Conservation (phyloP, 2,797 vertebrate species). For the Hafferia zeledoni region DNA sequence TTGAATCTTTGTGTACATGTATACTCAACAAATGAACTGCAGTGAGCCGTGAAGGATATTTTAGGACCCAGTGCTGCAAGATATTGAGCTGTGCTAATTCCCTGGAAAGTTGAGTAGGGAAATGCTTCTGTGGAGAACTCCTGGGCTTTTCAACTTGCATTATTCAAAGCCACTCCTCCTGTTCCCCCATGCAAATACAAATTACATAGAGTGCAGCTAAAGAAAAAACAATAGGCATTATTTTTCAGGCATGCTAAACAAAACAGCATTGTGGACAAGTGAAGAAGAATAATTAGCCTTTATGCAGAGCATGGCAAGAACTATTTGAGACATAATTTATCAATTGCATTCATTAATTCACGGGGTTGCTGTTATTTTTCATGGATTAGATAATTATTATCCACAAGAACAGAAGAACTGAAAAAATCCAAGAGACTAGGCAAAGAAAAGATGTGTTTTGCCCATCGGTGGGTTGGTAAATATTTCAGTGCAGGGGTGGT, state of each 20-base stretch:
- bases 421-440: background rate
- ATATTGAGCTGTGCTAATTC: background rate
- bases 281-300: background rate
- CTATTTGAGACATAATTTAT: background rate
- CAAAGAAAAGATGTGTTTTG: background rate
- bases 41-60: constrained; percentile 11
- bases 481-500: background rate
- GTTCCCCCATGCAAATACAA: background rate
- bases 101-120: background rate
- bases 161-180: background rate
- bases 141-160: background rate
- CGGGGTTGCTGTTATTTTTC: background rate
- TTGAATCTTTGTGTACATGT: background rate
- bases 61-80: background rate
- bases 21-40: background rate
- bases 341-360: background rate
- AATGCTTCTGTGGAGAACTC: background rate
- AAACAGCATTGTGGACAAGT: background rate
- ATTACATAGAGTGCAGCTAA: background rate
- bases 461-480: background rate
- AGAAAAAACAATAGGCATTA: background rate
- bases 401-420: background rate
- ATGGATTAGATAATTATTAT: background rate
- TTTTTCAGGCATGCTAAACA: constrained; percentile 27
- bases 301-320: background rate